Conservation (phyloP, 2,797 vertebrate genomes). For the Notamacropus eugenii region DNA sequence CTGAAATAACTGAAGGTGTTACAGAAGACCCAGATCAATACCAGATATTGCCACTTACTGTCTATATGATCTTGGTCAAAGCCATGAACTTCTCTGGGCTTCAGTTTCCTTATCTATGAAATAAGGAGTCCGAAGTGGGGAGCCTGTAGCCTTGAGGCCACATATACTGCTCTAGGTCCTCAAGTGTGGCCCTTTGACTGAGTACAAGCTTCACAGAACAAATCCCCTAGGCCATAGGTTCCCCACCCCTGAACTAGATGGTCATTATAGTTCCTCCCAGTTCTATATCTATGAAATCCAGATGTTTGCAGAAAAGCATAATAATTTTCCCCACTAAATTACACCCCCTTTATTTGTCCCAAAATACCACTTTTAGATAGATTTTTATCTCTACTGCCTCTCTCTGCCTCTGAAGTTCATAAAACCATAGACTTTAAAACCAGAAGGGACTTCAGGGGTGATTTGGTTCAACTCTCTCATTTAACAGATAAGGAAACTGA, state of each 20-base stretch:
- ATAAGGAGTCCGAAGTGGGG: neutral
- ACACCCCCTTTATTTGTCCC: neutral
- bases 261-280: neutral
- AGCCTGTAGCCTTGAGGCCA: too few species aligned
- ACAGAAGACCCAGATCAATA: neutral
- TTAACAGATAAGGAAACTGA: neutral
- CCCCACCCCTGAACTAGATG: neutral
- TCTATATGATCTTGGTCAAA: neutral
- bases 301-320: neutral
- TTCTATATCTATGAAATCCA: neutral
- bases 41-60: neutral
- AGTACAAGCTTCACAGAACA: too few species aligned
- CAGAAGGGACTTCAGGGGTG: neutral
- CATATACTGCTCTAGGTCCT: too few species aligned
- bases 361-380: neutral
- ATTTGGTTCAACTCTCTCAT: neutral
- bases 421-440: neutral
- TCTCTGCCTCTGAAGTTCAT: neutral
- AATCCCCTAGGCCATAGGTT: too few species aligned
- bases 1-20: neutral
- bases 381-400: neutral
- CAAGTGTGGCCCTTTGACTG: too few species aligned
- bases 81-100: neutral
- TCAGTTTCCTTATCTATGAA: neutral
- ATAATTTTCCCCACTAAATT: neutral